Base-by-base conservation (phyloP, 2,113 vertebrate genomes). In the Cryptotis parvus region DNA sequence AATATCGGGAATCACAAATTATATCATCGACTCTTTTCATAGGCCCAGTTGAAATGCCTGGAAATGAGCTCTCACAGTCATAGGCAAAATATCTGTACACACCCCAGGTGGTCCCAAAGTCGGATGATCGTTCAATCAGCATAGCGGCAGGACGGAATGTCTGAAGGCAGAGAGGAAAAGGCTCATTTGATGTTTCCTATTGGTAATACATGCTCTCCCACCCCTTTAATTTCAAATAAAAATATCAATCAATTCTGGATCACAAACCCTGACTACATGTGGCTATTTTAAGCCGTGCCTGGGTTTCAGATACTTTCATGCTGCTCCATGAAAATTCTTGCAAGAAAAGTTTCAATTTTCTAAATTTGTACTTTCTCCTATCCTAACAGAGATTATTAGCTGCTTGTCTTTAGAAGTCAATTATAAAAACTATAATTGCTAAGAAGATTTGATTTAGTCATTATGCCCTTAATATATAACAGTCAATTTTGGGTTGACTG, bases 61-160 rank as follows among this genome's bases (percentile, higher is more conserved):
- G 98, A 97, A 99, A 99, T 0, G 99, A 98, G 6, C 98, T 96
- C 97, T 99, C 99, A 4, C 99, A 99, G 97, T 99, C 99, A 31
- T 99, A 99, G 18, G 99, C 99, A 20, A 99, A 99, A 97, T 99
- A 99, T 10, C 99, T 98, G 80, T 99, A 99, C 68, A 99, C 98
- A 41, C 99, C 98, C 99, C 99, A 99, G 0, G 98, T 98, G 92
- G 98, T 97, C 85, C 99, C 99, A 33, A 99, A 99, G 96, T 99
- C 99, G 10, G 99, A 97, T 0, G 99, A 99, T n/a, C 99, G 98
- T 94, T 99, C 99, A 55, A 99, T 99, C 94, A 98, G 96, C 99
- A 99, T 99, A 35, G 99, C 99, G 72, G 99, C 99, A 6, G 99
- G 99, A 4, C 99, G 99, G 95, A 99, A 99, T 0, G 99, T 99